Conservation (phyloP, 2,888 invertebrate genomes). For the Trichogramma dendrolimi region DNA sequence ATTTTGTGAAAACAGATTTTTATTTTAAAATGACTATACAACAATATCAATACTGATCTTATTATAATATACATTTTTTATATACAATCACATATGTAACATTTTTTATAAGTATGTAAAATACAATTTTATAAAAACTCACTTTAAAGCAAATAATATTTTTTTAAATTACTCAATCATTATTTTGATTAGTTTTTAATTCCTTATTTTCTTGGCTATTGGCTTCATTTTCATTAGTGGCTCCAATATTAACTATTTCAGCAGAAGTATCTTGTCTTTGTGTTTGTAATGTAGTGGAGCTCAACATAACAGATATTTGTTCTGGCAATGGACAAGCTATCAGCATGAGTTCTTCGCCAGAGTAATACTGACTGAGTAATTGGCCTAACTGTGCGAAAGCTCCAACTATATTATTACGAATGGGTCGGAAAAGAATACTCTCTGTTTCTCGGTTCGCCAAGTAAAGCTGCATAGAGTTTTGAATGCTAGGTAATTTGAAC, state of each 20-base stretch:
- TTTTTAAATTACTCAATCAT: background rate
- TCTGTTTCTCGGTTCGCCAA: conserved; percentile 95
- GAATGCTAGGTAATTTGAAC: conserved; percentile 72
- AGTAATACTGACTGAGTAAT: conserved; percentile 71
- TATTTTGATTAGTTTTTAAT: background rate
- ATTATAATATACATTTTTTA: background rate
- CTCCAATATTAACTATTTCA: background rate
- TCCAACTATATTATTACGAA: conserved; percentile 86
- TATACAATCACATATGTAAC: too few species aligned
- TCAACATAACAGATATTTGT: conserved; percentile 84
- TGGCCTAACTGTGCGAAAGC: conserved; percentile 82
- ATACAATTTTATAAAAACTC: too few species aligned
- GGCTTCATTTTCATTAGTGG: background rate
- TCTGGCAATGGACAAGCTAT: conserved; percentile 90
- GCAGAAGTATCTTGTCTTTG: background rate
- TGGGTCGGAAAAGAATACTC: conserved; percentile 90
- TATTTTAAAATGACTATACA: background rate
- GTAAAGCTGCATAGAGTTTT: conserved; percentile 90
- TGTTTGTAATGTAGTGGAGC: conserved; percentile 63
- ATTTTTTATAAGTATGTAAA: too few species aligned
- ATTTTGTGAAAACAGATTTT: background rate
- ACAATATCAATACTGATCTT: background rate
- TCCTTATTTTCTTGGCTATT: too few species aligned
- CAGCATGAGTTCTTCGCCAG: conserved; percentile 74
- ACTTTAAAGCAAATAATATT: background rate